These are phyloP conservation scores for Scolopax mira DNA, from an alignment of 2,113 vertebrate species.

Conservation along the genomic window DNA sequence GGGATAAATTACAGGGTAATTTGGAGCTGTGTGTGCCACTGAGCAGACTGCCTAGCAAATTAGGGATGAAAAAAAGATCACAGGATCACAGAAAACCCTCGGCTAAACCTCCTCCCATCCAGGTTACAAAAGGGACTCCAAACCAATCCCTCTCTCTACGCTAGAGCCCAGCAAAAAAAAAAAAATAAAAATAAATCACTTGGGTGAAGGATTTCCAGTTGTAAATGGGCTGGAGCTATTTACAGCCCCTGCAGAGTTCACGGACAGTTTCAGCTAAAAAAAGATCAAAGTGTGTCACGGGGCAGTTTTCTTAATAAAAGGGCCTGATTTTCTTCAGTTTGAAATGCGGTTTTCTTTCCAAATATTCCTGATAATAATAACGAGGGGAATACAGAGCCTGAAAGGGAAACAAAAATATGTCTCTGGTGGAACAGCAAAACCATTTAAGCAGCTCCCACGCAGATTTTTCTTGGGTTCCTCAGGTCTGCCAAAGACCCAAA, in stretches of 20 bases:
- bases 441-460: not conserved
- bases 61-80: not conserved
- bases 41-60: not conserved
- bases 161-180: not conserved
- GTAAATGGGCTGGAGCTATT: not conserved
- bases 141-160: not conserved
- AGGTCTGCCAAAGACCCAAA: not conserved
- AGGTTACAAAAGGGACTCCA: not conserved
- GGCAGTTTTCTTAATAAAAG: not conserved
- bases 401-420: not conserved
- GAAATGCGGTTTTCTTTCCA: not conserved
- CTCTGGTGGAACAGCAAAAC: not conserved
- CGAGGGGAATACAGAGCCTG: not conserved
- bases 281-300: not conserved
- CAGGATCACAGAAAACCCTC: not conserved
- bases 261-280: not conserved
- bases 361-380: not conserved
- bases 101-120: not conserved
- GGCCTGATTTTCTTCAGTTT: not conserved
- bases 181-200: too few species aligned
- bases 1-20: not conserved
- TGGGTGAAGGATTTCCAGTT: not conserved
- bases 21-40: accelerated
- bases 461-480: not conserved
- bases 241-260: not conserved